phyloP scores from a whole-genome alignment of 1,140 invertebrate species.

The Psilanteris sp. region DNA sequence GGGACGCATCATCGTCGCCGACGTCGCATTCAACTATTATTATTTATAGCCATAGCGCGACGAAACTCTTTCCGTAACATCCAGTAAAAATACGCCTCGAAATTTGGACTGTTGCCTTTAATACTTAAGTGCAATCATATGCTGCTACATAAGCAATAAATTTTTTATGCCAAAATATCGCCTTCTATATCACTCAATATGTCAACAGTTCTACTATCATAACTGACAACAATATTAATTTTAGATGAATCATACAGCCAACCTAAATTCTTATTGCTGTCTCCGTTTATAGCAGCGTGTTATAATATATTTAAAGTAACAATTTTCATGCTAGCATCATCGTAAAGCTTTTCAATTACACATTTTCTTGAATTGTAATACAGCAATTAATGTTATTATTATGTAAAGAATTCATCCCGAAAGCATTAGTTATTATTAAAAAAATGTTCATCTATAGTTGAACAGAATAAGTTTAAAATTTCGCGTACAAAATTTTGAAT shows the following conservation, averaged over 20 bases:
- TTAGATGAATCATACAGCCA: constrained; percentile 32
- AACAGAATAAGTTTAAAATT: too few relatives aligned
- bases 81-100: constrained; percentile 31
- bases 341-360: too few relatives aligned
- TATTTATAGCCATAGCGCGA: constrained; percentile 70
- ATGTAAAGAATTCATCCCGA: too few relatives aligned
- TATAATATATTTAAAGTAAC: too few relatives aligned
- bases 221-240: constrained; percentile 52
- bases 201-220: constrained; percentile 38
- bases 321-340: too few relatives aligned
- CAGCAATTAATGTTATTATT: too few relatives aligned
- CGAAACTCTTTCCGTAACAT: constrained; percentile 61
- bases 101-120: constrained; percentile 51
- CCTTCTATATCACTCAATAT: constrained; percentile 47
- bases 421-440: too few relatives aligned
- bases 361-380: too few relatives aligned
- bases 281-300: too few relatives aligned
- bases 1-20: constrained; percentile 23
- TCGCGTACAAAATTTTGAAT: too few relatives aligned
- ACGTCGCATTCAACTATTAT: constrained; percentile 52
- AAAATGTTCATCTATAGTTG: too few relatives aligned
- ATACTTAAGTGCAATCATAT: constrained; percentile 64
- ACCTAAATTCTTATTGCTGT: too few relatives aligned
- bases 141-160: constrained; percentile 51
- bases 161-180: constrained; percentile 46